phyloP scores from a whole-genome alignment of 1,140 invertebrate genomes.

The Pseudobourletiella spinata region DNA sequence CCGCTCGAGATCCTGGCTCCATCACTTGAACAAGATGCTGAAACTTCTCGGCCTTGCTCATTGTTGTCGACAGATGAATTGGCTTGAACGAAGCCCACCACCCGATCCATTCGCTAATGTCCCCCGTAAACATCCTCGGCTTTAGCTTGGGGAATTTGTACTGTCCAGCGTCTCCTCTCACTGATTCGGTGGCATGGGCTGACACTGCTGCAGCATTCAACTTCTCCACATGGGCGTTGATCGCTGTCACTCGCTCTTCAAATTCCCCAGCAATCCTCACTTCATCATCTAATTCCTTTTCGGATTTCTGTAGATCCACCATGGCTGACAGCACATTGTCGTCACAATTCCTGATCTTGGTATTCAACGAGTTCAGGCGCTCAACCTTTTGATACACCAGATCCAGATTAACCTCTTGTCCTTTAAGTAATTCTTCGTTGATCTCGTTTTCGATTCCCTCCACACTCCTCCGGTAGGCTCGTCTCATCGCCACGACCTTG shows the following conservation, averaged over 20 bases:
- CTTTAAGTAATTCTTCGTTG: too few species aligned
- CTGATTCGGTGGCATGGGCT: background rate
- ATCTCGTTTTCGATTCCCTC: too few species aligned
- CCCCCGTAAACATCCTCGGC: constrained; percentile 37
- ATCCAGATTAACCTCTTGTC: too few species aligned
- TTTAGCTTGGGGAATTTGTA: constrained; percentile 38
- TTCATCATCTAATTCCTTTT: background rate
- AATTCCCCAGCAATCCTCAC: background rate
- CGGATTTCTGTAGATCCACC: too few species aligned
- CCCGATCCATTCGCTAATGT: constrained; percentile 39
- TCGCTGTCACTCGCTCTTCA: background rate
- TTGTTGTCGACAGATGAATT: constrained; percentile 38
- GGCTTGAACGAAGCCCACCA: constrained; percentile 41
- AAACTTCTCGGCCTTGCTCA: constrained; percentile 37
- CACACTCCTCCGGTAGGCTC: too few species aligned
- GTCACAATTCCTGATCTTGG: too few species aligned
- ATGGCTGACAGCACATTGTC: too few species aligned
- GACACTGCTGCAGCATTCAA: background rate
- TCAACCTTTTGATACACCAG: too few species aligned
- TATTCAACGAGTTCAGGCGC: too few species aligned
- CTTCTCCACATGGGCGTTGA: background rate
- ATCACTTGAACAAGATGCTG: constrained; percentile 28
- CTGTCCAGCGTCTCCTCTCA: background rate
- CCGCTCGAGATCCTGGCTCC: background rate
- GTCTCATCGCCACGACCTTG: too few species aligned